A percentile compares a stretch with the other conserved stretches of the same genome.
phyloP scores from a whole-genome alignment of 2,113 vertebrate species.

The Pterocles burchelli region DNA sequence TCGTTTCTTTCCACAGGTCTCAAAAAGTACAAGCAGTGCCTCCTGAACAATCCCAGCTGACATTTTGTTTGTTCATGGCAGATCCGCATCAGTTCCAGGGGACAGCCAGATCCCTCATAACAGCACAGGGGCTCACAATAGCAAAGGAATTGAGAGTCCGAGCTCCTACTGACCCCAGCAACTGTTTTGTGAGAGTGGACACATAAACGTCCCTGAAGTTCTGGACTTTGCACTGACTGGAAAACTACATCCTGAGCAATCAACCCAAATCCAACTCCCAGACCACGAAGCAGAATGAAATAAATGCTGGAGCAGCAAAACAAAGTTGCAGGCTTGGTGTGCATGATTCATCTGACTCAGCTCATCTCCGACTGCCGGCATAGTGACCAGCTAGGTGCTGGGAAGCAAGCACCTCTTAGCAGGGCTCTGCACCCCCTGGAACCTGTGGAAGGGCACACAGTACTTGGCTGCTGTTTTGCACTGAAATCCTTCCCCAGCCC shows the following conservation, averaged over 20 bases:
- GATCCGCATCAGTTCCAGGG: background rate
- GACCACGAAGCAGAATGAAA: background rate
- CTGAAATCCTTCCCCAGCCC: background rate
- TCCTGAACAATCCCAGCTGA: background rate
- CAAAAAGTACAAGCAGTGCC: constrained; percentile 33
- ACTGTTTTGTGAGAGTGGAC: background rate
- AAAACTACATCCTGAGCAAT: background rate
- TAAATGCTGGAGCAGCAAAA: background rate
- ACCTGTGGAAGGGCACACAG: background rate
- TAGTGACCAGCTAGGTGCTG: background rate
- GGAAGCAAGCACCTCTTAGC: background rate
- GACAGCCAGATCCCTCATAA: background rate
- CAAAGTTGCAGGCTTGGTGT: accelerated
- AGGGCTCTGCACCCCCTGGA: background rate
- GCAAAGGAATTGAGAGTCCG: background rate
- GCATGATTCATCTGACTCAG: background rate
- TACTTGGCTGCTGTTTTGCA: background rate
- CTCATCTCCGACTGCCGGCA: background rate
- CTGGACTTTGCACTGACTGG: background rate
- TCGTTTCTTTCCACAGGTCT: background rate
- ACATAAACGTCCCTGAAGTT: background rate
- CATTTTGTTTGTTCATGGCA: background rate
- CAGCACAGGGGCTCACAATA: background rate
- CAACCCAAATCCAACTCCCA: background rate
- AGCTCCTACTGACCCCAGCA: background rate